phyloP scores from a whole-genome alignment of 2,797 vertebrate genomes.

The Anas acuta region DNA sequence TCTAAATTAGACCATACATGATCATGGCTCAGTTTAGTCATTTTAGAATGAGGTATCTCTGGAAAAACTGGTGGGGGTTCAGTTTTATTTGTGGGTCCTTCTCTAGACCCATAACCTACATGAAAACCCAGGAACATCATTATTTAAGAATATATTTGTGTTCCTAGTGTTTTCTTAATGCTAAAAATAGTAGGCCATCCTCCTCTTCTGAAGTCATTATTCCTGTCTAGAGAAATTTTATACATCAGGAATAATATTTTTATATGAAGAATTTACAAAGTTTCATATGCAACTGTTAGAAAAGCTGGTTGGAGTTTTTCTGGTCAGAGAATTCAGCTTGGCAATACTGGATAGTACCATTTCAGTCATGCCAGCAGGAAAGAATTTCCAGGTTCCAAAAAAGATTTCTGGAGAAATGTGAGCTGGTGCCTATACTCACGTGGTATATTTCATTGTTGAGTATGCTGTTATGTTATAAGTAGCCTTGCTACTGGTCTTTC shows the following conservation, averaged over 20 bases:
- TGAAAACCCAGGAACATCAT: background rate
- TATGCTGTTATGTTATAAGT: background rate
- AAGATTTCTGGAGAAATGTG: background rate
- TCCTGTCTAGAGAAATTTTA: background rate
- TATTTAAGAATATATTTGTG: background rate
- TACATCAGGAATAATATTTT: background rate
- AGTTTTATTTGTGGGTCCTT: background rate
- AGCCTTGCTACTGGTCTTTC: background rate
- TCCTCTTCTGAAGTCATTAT: background rate
- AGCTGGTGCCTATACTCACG: background rate
- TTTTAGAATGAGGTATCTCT: background rate
- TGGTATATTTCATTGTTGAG: background rate
- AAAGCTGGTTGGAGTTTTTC: background rate
- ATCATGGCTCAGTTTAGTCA: background rate
- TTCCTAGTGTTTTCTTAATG: background rate
- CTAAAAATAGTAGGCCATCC: background rate
- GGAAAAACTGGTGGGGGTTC: background rate
- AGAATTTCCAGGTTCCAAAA: background rate
- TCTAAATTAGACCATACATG: background rate
- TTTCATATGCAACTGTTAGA: background rate
- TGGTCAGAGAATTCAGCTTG: background rate
- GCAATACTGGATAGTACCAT: background rate
- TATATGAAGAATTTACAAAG: background rate
- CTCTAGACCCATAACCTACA: background rate
- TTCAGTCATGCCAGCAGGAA: background rate